Base-by-base conservation (phyloP, 2,797 vertebrate species). In the Sebastes cheni region DNA sequence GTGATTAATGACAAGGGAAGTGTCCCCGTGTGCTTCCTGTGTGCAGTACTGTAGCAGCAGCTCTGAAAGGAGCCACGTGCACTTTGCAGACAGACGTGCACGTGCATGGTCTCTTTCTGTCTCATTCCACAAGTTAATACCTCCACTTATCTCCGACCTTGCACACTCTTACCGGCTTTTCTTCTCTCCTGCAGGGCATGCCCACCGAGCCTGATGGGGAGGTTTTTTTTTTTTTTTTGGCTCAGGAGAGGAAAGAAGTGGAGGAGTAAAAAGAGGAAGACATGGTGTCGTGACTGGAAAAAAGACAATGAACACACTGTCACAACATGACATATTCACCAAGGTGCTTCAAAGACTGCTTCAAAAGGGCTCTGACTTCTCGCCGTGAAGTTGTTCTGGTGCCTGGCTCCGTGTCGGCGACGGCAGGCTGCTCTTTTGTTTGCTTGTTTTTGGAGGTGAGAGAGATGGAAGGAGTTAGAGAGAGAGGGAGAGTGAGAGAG, bases 1-100 rank as follows among this genome's bases (percentile, higher is more conserved):
- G 82, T 93, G 94, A 95, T 93, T 92, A 93, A 93, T 92, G 92
- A 89, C 72, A 18, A 36, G 81, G 87, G 83, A 92, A 87, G 83
- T 70, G 78, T 85, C 79, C 76, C 89, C 66, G 76, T 29, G 9
- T 74, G 80, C 80, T 88, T 91, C 83, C 85, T 87, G 77, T 72
- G 74, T 56, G 72, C 71, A 10, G 25, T 4, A 29, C 84, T 75
- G 86, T 77, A 68, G 81, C 69, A 6, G 52, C 65, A 12, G 82
- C 80, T 81, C 71, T 67, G 76, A 81, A 77, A 72, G 71, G 59
- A 77, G 72, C 46, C 11, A 13, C 5, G 36, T 39, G 36, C 36
- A 39, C 12, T 39, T 39, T 2, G n/a, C 55, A 36, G 67, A 36
- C 36, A 20, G 36, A 52, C 46, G 20, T 22, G 72, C 50, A 55